phyloP scores from a whole-genome alignment of 2,797 vertebrate genomes.

The Microctenopoma lineatum region DNA sequence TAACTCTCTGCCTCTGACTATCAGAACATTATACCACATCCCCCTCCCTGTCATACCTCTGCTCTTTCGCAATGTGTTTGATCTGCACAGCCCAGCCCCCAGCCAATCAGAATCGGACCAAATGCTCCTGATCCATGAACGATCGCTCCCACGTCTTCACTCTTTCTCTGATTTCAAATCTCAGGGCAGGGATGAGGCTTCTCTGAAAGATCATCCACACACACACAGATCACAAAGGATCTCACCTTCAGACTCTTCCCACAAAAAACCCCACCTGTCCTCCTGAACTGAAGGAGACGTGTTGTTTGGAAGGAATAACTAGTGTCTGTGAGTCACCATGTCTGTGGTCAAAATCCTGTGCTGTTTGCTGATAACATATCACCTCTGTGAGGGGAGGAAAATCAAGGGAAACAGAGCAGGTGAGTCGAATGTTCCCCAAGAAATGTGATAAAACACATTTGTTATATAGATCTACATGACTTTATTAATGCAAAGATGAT shows the following conservation, averaged over 20 bases:
- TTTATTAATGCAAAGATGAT: not conserved
- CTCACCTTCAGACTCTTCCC: conserved; percentile 22
- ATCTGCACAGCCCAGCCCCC: conserved; percentile 21
- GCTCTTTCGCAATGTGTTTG: conserved; percentile 70
- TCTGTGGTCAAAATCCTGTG: conserved; percentile 67
- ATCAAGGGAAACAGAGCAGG: conserved; percentile 65
- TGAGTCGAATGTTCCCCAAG: conserved; percentile 57
- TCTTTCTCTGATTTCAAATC: conserved; percentile 30
- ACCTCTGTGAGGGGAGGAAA: conserved; percentile 72
- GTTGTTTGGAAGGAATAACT: conserved; percentile 22
- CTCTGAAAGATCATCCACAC: conserved; percentile 27
- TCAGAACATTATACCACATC: conserved; percentile 22
- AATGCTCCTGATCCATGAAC: conserved; percentile 50
- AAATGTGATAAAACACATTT: not conserved
- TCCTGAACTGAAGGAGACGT: conserved; percentile 20
- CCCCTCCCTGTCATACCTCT: conserved; percentile 29
- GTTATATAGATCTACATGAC: not conserved
- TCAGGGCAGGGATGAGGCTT: conserved; percentile 22
- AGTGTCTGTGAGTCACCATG: conserved; percentile 57
- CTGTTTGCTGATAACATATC: conserved; percentile 69
- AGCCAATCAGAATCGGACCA: conserved; percentile 73
- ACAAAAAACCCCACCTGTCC: conserved; percentile 3
- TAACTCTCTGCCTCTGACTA: conserved; percentile 1
- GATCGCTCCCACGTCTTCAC: conserved; percentile 31
- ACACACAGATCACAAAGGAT: conserved; percentile 20